Percentiles rank a stretch among this genome's conserved stretches.
phyloP scores from a whole-genome alignment of 2,113 vertebrate species.

The Agelaius phoeniceus region DNA sequence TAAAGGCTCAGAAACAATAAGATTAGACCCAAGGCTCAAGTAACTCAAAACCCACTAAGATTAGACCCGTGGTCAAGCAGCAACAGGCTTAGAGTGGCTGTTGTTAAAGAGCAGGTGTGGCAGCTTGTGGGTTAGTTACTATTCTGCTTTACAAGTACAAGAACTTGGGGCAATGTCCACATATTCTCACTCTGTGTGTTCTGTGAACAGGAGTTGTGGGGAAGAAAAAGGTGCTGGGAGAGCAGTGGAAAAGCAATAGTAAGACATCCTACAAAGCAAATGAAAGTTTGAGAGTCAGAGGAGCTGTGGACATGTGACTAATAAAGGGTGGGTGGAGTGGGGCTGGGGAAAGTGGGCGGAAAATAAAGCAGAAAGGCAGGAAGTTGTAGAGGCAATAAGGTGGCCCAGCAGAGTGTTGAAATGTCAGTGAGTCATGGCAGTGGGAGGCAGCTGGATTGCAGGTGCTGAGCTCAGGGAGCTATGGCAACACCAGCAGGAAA shows the following conservation, averaged over 20 bases:
- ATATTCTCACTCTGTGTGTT: neutral
- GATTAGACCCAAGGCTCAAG: neutral
- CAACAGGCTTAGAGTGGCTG: neutral
- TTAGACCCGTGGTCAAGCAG: neutral
- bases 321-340: neutral
- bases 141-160: neutral
- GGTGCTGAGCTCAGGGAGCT: conserved; percentile 48
- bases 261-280: neutral
- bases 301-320: neutral
- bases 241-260: neutral
- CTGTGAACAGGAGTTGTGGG: neutral
- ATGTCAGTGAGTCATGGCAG: conserved; percentile 21
- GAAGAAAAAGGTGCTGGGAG: neutral
- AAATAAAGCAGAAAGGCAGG: conserved; percentile 7
- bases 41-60: neutral
- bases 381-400: conserved; percentile 30
- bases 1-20: neutral
- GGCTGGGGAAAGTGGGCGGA: neutral
- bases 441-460: conserved; percentile 53
- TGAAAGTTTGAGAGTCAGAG: neutral
- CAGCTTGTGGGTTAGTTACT: neutral
- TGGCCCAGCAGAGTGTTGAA: conserved; percentile 49
- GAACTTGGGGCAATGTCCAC: neutral
- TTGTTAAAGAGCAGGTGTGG: neutral
- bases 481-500: conserved; percentile 18